Conservation (phyloP, 2,888 invertebrate genomes). For the Muscina levida region DNA sequence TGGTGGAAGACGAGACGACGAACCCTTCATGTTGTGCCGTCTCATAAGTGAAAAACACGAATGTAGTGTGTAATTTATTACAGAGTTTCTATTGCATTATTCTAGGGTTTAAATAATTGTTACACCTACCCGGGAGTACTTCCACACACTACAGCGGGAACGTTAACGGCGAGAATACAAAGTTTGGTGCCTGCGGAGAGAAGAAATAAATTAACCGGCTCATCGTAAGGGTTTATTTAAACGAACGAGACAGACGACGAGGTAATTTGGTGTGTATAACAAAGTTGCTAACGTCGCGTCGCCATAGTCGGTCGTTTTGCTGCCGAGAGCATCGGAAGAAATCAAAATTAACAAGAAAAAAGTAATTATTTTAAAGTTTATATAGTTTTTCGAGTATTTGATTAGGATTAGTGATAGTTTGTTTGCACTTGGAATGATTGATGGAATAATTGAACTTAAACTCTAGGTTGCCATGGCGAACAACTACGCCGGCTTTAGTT, state of each 20-base stretch:
- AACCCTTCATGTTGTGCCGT: constrained; percentile 25
- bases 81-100: constrained; percentile 18
- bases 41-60: not conserved
- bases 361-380: constrained; percentile 31
- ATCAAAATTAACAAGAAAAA: constrained; percentile 40
- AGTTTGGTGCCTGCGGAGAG: not conserved
- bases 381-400: too few species aligned
- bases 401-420: too few species aligned
- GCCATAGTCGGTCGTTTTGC: constrained; percentile 39
- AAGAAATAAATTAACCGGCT: constrained; percentile 42
- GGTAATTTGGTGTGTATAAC: constrained; percentile 58
- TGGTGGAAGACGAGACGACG: constrained; percentile 9
- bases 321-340: constrained; percentile 37
- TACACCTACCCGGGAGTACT: too few species aligned
- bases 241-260: constrained; percentile 24
- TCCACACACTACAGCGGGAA: too few species aligned
- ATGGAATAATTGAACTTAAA: constrained; percentile 7
- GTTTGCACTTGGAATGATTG: not conserved
- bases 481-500: constrained; percentile 97
- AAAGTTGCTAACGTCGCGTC: constrained; percentile 42
- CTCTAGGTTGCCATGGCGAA: constrained; percentile 79
- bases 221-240: constrained; percentile 29
- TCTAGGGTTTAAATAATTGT: constrained; percentile 26
- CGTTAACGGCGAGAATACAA: too few species aligned
- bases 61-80: not conserved